Base-by-base conservation (phyloP, 2,113 vertebrate genomes). In the Coreoperca whiteheadi region DNA sequence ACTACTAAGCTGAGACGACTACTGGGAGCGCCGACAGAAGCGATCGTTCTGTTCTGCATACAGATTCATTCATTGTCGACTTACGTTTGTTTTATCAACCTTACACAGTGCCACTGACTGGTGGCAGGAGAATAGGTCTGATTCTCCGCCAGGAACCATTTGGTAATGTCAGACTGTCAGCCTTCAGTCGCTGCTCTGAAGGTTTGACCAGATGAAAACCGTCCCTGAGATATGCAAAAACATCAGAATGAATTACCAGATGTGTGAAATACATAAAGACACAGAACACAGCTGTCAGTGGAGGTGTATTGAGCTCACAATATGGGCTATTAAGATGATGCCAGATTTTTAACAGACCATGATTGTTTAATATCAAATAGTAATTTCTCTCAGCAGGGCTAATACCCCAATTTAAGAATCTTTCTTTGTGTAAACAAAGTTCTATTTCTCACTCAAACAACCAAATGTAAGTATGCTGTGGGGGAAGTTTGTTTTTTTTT, bases 81-180 rank as follows among this genome's bases (percentile, higher is more conserved):
- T 64, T 1, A 4, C 4, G 2, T 54, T 64, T 23, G n/a, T n/a
- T 77, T 90, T 87, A 89, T 89, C 84, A 81, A 3, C 30, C 53
- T 84, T 69, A n/a, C 48, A 61, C 86, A 75, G 67, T 32, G n/a
- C 28, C 51, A 0, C 78, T 30, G 68, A 67, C 30, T 15, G 56
- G 46, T 30, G 14, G 11, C n/a, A 25, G 14, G 32, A 74, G 28
- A 48, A n/a, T 39, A 50, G 63, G 43, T 60, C 57, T 67, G 28
- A 79, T 82, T 65, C 20, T 15, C 53, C 0, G 11, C 61, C 85
- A 81, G 68, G 28, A 82, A 51, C 12, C 25, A 4, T 79, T 63
- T 68, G 73, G 65, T 66, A 39, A 16, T 23, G 11, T 72, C 53
- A 48, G 10, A 37, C 43, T 46, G 54, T 82, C 71, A n/a, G 39